Evolutionary conservation across 2,888 invertebrate species (phyloP).

Genomic region (Drosophila merina): DNA sequence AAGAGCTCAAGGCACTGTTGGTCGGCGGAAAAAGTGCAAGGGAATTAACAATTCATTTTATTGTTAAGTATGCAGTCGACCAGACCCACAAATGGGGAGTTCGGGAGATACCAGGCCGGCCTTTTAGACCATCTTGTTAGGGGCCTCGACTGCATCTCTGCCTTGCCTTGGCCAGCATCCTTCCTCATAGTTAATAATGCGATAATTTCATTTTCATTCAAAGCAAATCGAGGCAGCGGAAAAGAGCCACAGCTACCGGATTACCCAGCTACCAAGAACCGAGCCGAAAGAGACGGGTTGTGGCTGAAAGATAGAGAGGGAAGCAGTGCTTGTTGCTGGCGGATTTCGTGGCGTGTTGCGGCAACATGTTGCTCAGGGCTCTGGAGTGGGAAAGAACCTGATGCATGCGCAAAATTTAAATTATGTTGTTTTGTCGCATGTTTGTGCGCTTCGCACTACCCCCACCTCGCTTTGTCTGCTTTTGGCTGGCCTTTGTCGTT

Average conservation of each 20-base stretch:
- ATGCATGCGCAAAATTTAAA: conserved; percentile 80
- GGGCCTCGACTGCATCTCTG: conserved; percentile 54
- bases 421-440: conserved; percentile 82
- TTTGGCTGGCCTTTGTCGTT: conserved; percentile 58
- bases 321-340: conserved; percentile 22
- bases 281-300: neutral
- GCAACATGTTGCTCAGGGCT: conserved; percentile 70
- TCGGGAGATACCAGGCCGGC: conserved; percentile 27
- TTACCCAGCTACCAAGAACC: conserved; percentile 56
- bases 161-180: conserved; percentile 11
- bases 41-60: conserved; percentile 79
- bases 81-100: conserved; percentile 18
- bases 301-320: neutral
- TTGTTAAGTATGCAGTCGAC: conserved; percentile 69
- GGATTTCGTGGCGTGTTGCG: conserved; percentile 67
- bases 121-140: conserved; percentile 61
- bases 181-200: conserved; percentile 76
- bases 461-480: conserved; percentile 20
- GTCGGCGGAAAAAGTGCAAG: conserved; percentile 66
- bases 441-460: conserved; percentile 55
- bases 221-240: conserved; percentile 72
- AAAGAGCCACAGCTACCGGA: conserved; percentile 61
- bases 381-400: conserved; percentile 30
- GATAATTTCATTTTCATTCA: conserved; percentile 80
- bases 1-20: conserved; percentile 6